Evolutionary conservation across 2,113 vertebrate species (phyloP), one percentile per base, ranked within the genome.

Genomic region (Vireo altiloquus): DNA sequence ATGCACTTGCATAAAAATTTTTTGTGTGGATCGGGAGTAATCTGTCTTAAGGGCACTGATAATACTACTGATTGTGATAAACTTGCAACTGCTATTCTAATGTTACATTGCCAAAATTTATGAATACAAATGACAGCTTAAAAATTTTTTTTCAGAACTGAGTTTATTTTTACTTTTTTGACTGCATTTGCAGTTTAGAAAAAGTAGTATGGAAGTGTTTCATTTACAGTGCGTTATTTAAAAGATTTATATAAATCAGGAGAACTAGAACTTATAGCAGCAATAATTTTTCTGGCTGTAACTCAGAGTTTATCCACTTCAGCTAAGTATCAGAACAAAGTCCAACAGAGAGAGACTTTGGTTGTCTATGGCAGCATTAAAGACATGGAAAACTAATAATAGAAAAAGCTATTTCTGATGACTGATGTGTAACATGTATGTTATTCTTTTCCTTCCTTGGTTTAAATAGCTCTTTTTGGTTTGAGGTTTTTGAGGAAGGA

Each of bases 401-500:
- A 97, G 97, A 96, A 95, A 94, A 93, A 88, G 64, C 57, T 92
- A 60, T 95, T 97, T 92, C 75, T 96, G 64, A 95, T 97, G 96
- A 96, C 68, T 94, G 95, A 92, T 92, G 54, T 78, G 86, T 97
- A 96, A 90, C 91, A 69, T 91, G 53, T 95, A 94, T 96, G 95
- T 96, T 97, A 96, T 85, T 65, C 65, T 96, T 97, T 97, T 97
- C 83, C 84, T 97, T 96, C 81, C 59, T 96, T 96, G 47, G 89
- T 96, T 98, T 97, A 96, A 97, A 96, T 96, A 97, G 77, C 68
- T 96, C 54, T 77, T 95, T 97, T 92, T 94, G 94, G 95, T 97
- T 97, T 97, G 95, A 94, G 97, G 96, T 94, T 98, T 98, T 96
- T 96, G 96, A 94, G 89, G 90, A 97, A 95, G 85, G 94, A 97